phyloP scores from a whole-genome alignment of 2,113 vertebrate species.

The human region DNA sequence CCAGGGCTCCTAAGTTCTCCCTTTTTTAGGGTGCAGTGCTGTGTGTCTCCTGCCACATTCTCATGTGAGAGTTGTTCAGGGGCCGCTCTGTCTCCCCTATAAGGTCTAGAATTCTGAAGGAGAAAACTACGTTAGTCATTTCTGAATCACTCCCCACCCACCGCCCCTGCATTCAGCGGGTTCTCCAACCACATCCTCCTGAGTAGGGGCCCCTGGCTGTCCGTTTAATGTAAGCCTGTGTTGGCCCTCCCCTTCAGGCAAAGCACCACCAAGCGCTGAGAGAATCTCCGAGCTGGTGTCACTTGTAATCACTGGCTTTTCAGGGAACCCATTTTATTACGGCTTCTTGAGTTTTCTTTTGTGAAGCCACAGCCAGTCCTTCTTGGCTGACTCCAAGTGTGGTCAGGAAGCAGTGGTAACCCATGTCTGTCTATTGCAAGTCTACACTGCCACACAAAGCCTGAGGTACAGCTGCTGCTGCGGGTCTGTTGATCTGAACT shows the following conservation, averaged over 20 bases:
- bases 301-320: neutral
- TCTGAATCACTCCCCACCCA: neutral
- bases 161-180: neutral
- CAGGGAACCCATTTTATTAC: neutral
- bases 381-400: neutral
- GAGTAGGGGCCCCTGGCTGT: neutral
- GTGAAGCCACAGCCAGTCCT: neutral
- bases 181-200: neutral
- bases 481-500: neutral
- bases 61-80: neutral
- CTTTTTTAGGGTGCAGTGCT: neutral
- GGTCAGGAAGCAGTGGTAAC: neutral
- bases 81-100: neutral
- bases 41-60: neutral
- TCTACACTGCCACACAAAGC: neutral
- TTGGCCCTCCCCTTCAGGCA: neutral
- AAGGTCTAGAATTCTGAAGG: neutral
- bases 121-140: neutral
- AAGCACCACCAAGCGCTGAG: neutral
- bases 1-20: neutral
- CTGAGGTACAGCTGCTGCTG: too few relatives aligned
- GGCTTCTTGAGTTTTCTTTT: neutral
- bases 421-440: fast-evolving
- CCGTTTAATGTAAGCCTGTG: neutral
- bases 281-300: neutral